Conservation (phyloP, 2,888 invertebrate genomes). For the Ischnus inquisitorius region DNA sequence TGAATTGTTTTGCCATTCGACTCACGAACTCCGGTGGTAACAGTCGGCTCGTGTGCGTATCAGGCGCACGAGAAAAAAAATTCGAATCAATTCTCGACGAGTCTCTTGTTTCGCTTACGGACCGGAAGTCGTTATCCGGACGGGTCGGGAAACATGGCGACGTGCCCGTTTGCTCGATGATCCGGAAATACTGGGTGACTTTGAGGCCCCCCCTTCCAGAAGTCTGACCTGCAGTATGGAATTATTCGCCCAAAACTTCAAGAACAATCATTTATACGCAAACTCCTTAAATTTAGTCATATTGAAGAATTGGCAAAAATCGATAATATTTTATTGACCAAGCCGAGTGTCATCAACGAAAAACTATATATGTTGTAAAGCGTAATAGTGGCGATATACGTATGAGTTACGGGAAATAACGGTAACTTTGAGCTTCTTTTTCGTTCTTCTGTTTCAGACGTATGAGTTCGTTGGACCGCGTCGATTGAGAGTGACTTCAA, state of each 20-base stretch:
- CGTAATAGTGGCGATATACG: too few relatives aligned
- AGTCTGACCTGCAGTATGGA: background rate
- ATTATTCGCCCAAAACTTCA: too few relatives aligned
- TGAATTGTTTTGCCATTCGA: constrained; percentile 53
- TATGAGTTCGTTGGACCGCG: background rate
- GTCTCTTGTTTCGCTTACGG: constrained; percentile 34
- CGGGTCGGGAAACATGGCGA: constrained; percentile 58
- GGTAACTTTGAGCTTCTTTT: too few relatives aligned
- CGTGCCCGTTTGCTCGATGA: constrained; percentile 43
- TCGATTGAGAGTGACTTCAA: constrained; percentile 5
- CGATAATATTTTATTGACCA: too few relatives aligned
- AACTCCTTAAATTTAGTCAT: background rate
- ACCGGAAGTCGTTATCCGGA: constrained; percentile 53
- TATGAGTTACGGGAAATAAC: too few relatives aligned
- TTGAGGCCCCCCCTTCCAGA: constrained; percentile 9
- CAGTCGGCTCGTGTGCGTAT: constrained; percentile 34
- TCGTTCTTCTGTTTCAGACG: constrained; percentile 57
- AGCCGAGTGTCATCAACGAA: too few relatives aligned
- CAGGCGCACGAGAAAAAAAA: constrained; percentile 21
- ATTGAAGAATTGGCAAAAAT: background rate
- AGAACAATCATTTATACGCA: too few relatives aligned
- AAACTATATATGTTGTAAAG: too few relatives aligned
- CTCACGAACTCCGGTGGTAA: constrained; percentile 52
- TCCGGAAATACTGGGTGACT: constrained; percentile 48
- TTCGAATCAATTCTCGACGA: constrained; percentile 60